Conservation (phyloP, 2,113 vertebrate genomes). For the Burhinus oedicnemus region DNA sequence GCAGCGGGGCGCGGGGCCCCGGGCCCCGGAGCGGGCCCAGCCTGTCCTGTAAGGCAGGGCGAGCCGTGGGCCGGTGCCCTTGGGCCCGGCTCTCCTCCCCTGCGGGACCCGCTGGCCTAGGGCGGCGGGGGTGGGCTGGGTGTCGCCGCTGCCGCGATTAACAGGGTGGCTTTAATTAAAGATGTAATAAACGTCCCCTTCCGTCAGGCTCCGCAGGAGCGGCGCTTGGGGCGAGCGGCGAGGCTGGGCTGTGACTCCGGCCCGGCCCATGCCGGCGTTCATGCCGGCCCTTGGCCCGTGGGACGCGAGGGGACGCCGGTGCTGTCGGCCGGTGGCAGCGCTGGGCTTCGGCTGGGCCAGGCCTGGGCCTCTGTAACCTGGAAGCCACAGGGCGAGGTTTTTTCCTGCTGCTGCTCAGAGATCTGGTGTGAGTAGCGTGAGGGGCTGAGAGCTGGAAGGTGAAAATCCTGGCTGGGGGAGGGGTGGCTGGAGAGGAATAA, state of each 20-base stretch:
- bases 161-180: background rate
- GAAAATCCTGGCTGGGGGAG: too few species aligned
- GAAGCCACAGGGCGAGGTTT: rapidly evolving
- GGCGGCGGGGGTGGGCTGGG: too few species aligned
- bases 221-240: too few species aligned
- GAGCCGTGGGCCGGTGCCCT: background rate
- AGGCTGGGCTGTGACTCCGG: background rate
- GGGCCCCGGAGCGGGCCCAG: background rate
- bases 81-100: background rate
- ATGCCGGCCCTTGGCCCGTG: background rate
- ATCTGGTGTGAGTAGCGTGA: background rate
- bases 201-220: background rate
- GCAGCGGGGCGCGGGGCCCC: background rate
- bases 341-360: background rate
- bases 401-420: background rate
- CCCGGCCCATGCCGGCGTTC: background rate
- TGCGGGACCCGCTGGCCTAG: background rate
- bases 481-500: background rate
- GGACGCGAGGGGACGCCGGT: background rate
- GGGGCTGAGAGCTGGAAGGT: background rate
- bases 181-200: background rate
- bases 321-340: background rate
- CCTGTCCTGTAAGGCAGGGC: too few species aligned
- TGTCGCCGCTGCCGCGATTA: background rate
- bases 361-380: background rate